A percentile compares a stretch with the other conserved stretches of the same genome.
Conservation (phyloP, 1,140 invertebrate genomes). For the Diachasmimorpha longicaudata region DNA sequence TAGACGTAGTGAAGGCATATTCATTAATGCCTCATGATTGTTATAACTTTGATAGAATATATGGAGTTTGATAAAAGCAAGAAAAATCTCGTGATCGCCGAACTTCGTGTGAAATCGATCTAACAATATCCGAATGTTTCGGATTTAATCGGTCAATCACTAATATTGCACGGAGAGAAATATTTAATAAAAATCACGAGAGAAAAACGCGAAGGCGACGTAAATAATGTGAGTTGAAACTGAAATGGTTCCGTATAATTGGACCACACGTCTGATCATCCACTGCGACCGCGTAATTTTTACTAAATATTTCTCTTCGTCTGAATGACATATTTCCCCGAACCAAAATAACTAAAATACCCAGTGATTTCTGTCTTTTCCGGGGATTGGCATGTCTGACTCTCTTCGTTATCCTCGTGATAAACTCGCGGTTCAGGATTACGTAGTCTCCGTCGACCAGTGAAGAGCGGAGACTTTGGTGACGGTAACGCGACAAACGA, state of each 20-base stretch:
- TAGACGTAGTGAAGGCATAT: background rate
- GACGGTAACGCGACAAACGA: background rate
- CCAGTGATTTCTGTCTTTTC: conserved; percentile 59
- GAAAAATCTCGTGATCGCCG: conserved; percentile 41
- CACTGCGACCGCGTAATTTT: no score
- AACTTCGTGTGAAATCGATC: conserved; percentile 31
- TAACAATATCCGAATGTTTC: background rate
- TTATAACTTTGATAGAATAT: conserved; percentile 17
- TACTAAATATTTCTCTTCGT: no score
- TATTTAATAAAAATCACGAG: no score
- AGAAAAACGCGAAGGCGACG: no score
- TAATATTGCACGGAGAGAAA: no score
- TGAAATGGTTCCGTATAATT: no score
- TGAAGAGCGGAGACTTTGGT: background rate
- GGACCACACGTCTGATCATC: no score
- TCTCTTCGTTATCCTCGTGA: conserved; percentile 40
- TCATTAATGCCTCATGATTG: conserved; percentile 9
- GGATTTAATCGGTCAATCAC: background rate
- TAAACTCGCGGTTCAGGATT: no score
- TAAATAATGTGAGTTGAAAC: no score
- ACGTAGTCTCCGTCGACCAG: background rate
- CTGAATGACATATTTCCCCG: background rate
- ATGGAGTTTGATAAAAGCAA: conserved; percentile 18
- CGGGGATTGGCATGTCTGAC: conserved; percentile 54
- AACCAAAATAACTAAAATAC: background rate